Evolutionary conservation across 2,797 vertebrate genomes (phyloP).

Genomic region (Toxotes lorentzi): DNA sequence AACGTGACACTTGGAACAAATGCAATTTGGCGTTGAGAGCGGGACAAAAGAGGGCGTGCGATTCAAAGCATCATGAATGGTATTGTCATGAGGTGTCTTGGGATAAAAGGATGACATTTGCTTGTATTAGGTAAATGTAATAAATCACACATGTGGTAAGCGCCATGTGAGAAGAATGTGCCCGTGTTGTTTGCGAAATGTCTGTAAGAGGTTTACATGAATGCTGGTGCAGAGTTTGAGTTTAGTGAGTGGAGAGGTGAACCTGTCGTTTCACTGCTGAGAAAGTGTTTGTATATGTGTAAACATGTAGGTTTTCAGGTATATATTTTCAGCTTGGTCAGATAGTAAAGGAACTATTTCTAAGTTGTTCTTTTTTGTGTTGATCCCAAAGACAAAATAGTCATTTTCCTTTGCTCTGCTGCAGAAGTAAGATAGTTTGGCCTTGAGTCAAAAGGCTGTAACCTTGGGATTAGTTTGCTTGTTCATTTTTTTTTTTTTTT

Average conservation of each 20-base stretch:
- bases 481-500: constrained; percentile 27
- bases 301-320: constrained; percentile 11
- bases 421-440: constrained; percentile 28
- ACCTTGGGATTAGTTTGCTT: constrained; percentile 52
- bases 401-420: constrained; percentile 13
- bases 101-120: constrained; percentile 67
- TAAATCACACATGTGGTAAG: constrained; percentile 55
- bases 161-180: constrained; percentile 7
- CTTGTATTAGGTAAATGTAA: constrained; percentile 67
- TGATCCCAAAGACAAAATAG: neutral
- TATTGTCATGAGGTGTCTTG: constrained; percentile 67
- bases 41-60: constrained; percentile 65
- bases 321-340: neutral
- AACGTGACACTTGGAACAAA: constrained; percentile 86
- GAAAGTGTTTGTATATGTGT: neutral
- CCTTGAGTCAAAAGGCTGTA: constrained; percentile 31
- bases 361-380: neutral
- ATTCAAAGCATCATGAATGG: constrained; percentile 57
- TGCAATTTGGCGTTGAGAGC: constrained; percentile 74
- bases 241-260: neutral
- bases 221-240: neutral
- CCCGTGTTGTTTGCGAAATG: constrained; percentile 26
- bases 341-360: neutral
- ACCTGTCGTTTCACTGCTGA: neutral
- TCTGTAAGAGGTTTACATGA: constrained; percentile 45